Conservation (phyloP, 2,797 vertebrate species). For the Premnoplex brunnescens region DNA sequence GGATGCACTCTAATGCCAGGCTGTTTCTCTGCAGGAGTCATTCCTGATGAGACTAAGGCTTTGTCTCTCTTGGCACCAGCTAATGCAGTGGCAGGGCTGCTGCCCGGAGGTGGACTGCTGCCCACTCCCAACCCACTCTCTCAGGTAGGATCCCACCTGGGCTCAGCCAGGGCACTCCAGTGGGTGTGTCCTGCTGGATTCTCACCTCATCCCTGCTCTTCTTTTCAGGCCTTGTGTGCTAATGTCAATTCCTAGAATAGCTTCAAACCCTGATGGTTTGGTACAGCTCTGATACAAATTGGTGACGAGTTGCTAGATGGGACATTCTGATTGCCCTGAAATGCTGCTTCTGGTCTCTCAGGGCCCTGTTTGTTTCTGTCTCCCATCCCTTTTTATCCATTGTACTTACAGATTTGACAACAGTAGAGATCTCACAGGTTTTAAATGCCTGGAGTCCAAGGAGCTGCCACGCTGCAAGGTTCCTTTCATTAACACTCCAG, state of each 20-base stretch:
- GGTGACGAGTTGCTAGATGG: neutral
- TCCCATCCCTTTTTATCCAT: neutral
- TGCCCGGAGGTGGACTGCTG: slow-evolving; percentile 97
- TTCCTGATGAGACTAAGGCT: slow-evolving; percentile 99
- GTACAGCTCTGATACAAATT: neutral
- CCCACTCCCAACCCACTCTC: slow-evolving; percentile 96
- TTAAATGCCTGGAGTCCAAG: neutral
- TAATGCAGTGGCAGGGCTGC: slow-evolving; percentile 98
- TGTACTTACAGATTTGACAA: neutral
- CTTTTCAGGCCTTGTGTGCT: neutral
- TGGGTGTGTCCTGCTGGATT: rapidly evolving
- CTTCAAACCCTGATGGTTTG: rapidly evolving
- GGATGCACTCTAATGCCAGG: slow-evolving; percentile 76
- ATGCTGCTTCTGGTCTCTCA: neutral
- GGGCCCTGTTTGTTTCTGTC: neutral
- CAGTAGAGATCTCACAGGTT: neutral
- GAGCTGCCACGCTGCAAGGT: neutral
- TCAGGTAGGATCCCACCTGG: slow-evolving; percentile 78
- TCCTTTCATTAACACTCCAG: neutral
- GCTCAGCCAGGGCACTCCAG: rapidly evolving
- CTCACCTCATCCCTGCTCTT: neutral
- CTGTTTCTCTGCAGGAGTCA: slow-evolving; percentile 93
- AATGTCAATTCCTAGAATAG: rapidly evolving
- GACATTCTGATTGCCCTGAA: neutral
- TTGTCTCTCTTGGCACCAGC: slow-evolving; percentile 98